Conservation (phyloP, 2,113 vertebrate species). For the Rhynchopsitta pachyrhyncha region DNA sequence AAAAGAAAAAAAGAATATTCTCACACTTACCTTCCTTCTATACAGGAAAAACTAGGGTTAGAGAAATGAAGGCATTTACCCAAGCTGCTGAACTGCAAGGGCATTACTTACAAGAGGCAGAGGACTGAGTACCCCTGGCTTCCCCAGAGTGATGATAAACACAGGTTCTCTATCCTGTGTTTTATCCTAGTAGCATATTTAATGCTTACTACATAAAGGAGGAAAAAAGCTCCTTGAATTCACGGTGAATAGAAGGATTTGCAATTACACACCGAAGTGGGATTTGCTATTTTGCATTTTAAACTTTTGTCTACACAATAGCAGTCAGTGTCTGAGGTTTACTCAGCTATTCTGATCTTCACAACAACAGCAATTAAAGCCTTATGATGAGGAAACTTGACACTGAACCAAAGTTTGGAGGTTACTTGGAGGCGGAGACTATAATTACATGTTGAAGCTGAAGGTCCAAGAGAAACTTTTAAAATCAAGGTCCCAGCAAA, state of each 20-base stretch:
- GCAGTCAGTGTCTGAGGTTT: not conserved
- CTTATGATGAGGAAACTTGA: not conserved
- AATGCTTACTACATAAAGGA: not conserved
- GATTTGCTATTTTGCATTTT: conserved; percentile 28
- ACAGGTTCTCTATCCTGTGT: not conserved
- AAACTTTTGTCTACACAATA: not conserved
- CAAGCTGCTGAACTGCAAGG: not conserved
- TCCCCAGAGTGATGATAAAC: not conserved
- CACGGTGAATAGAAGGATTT: not conserved
- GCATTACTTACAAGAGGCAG: not conserved
- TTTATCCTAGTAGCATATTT: not conserved
- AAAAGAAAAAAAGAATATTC: not conserved
- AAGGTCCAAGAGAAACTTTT: not conserved
- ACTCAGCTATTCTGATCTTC: not conserved
- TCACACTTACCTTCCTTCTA: not conserved
- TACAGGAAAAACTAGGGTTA: not conserved
- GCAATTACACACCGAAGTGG: not conserved
- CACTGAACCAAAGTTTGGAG: not conserved
- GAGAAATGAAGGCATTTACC: not conserved
- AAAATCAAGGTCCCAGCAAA: not conserved
- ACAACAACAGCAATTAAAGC: not conserved
- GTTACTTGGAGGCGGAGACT: not conserved
- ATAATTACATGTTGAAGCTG: accelerated
- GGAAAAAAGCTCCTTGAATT: not conserved
- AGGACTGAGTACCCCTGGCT: not conserved